Base-by-base conservation (phyloP, 2,797 vertebrate genomes). In the Malurus leucopterus region DNA sequence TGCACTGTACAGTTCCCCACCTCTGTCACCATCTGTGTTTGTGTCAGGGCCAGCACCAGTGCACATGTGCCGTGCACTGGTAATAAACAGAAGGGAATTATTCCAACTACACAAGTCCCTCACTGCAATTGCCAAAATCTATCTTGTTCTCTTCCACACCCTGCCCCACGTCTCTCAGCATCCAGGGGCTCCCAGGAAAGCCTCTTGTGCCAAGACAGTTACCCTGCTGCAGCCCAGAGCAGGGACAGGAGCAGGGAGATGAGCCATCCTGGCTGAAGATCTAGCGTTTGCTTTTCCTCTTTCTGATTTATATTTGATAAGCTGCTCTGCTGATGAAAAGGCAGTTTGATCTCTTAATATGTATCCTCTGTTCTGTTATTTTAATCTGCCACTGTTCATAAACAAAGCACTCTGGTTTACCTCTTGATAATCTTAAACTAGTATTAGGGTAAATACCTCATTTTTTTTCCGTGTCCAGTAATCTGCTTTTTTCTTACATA, bases 141-240 rank as follows among this genome's bases (percentile, higher is more conserved):
- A 1, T 11, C 19, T 38, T n/a, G 15, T 61, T 64, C 23, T n/a
- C 22, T 24, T 9, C 11, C 6, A 30, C 1, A 0, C 15, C 14
- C 29, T 3, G 3, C 16, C 59, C 38, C 12, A 1, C 0, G 0
- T 18, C 1, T 62, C 29, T 8, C 65, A 71, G n/a, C 18, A 6
- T 13, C 51, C 24, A 22, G 5, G 2, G 58, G 30, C 32, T 65
- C 19, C 0, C 32, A 77, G n/a, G 26, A 86, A 75, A 59, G 21
- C 26, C 24, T 51, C 34, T 63, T 1, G 0, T 14, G 4, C 24
- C 24, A 18, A 23, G 36, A 22, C 8, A 44, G 6, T 19, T 32
- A 57, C 49, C 21, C 16, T 4, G 1, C 43, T 74, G 41, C 43
- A 82, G 38, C 24, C 8, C 12, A 4, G 13, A 2, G 29, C 11